These are phyloP conservation scores for Bradysia coprophila DNA, from an alignment of 1,140 invertebrate species.

Conservation along the genomic window DNA sequence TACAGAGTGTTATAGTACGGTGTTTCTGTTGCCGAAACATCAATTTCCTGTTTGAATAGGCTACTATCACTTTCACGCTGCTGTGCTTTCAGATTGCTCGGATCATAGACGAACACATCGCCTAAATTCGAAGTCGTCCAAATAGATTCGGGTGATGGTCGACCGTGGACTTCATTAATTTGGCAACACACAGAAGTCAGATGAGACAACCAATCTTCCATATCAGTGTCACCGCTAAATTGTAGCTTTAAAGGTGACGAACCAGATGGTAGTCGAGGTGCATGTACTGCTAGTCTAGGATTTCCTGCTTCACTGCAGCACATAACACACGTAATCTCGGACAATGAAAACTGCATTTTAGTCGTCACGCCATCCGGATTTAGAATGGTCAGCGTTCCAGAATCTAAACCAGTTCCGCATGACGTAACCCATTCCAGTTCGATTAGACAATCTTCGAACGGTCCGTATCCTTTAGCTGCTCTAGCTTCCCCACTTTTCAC, in stretches of 20 bases:
- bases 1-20: constrained; percentile 32
- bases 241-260: constrained; percentile 40
- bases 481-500: constrained; percentile 58
- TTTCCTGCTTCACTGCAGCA: constrained; percentile 57
- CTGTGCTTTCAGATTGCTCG: constrained; percentile 22
- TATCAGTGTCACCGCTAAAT: constrained; percentile 57
- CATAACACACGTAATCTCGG: constrained; percentile 52
- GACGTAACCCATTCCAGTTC: constrained; percentile 60
- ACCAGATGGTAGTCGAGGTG: constrained; percentile 34
- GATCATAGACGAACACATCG: constrained; percentile 65
- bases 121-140: constrained; percentile 63
- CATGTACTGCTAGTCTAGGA: constrained; percentile 50
- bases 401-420: constrained; percentile 33
- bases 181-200: constrained; percentile 52
- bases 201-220: constrained; percentile 72
- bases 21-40: constrained; percentile 45
- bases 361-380: constrained; percentile 52
- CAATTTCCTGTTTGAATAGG: constrained; percentile 41
- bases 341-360: constrained; percentile 32
- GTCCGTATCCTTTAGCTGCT: constrained; percentile 34
- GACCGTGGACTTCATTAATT: constrained; percentile 44
- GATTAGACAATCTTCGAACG: constrained; percentile 53
- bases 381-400: constrained; percentile 55
- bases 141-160: constrained; percentile 45
- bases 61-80: constrained; percentile 27